Percentiles rank a stretch among this genome's conserved stretches.
Conservation (phyloP, 2,888 invertebrate species). For the Diogma glabrata region DNA sequence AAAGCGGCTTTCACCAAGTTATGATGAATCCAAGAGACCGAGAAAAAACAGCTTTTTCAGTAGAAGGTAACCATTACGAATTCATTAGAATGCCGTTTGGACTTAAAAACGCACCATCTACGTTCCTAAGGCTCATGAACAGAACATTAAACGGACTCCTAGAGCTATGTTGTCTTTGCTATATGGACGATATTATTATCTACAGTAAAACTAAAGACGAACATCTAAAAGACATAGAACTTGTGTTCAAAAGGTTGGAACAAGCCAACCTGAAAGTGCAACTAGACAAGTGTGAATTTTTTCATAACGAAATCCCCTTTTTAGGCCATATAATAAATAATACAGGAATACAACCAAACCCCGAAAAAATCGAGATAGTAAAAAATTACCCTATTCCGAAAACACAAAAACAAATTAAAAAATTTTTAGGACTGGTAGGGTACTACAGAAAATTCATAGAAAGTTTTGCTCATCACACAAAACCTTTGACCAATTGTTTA, state of each 20-base stretch:
- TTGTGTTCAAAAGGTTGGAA: background rate
- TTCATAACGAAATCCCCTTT: conserved; percentile 1
- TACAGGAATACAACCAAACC: background rate
- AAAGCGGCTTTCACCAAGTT: conserved; percentile 5
- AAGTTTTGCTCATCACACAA: background rate
- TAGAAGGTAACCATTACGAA: background rate
- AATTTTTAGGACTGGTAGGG: too few relatives aligned
- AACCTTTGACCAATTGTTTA: background rate
- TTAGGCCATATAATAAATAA: conserved; percentile 3
- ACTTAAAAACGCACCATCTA: conserved; percentile 18
- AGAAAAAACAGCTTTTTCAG: background rate
- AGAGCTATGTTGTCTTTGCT: background rate
- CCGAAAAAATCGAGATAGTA: too few relatives aligned
- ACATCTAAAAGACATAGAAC: background rate
- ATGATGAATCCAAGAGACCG: background rate
- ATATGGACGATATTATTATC: conserved; percentile 12
- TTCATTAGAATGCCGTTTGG: background rate
- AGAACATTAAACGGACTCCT: background rate
- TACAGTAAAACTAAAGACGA: background rate
- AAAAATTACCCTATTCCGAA: too few relatives aligned
- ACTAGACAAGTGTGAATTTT: too few relatives aligned
- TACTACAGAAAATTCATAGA: too few relatives aligned
- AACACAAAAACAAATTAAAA: too few relatives aligned
- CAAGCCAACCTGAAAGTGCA: background rate
- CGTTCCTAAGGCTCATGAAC: too few relatives aligned